A percentile compares a stretch with the other conserved stretches of the same genome.
These are phyloP conservation scores for Malacoctenus gilli DNA, from an alignment of 2,797 vertebrate genomes.

Conservation along the genomic window DNA sequence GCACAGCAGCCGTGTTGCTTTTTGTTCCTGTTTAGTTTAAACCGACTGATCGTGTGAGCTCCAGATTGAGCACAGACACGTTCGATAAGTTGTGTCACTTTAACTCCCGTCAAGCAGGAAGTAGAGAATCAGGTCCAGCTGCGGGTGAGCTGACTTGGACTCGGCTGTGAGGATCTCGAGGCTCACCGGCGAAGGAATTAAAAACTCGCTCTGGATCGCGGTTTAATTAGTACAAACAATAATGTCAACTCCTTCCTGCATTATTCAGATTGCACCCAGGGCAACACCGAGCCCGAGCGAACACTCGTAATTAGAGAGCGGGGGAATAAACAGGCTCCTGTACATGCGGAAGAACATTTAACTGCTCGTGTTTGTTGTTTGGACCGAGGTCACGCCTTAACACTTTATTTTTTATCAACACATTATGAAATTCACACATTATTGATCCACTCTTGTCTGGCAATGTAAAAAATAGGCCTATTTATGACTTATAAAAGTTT, in stretches of 20 bases:
- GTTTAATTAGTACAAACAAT: slow-evolving; percentile 13
- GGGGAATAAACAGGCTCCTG: slow-evolving; percentile 17
- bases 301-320: background rate
- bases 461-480: no score
- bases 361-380: slow-evolving; percentile 13
- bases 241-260: slow-evolving; percentile 11
- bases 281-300: background rate
- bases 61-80: no score
- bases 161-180: background rate
- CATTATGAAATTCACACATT: no score
- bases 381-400: slow-evolving; percentile 1
- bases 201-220: slow-evolving; percentile 6
- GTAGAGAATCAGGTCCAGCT: background rate
- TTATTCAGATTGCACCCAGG: slow-evolving; percentile 25
- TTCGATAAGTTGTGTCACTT: no score
- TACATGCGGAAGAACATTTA: slow-evolving; percentile 1
- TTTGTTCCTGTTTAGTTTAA: no score
- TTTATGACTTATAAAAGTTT: no score
- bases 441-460: no score
- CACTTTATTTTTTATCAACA: background rate
- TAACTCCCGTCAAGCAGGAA: background rate
- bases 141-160: background rate
- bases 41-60: no score
- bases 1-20: no score
- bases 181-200: background rate